Percentiles rank a stretch among this genome's conserved stretches.
phyloP scores from a whole-genome alignment of 2,113 vertebrate species.

The Scomber scombrus region DNA sequence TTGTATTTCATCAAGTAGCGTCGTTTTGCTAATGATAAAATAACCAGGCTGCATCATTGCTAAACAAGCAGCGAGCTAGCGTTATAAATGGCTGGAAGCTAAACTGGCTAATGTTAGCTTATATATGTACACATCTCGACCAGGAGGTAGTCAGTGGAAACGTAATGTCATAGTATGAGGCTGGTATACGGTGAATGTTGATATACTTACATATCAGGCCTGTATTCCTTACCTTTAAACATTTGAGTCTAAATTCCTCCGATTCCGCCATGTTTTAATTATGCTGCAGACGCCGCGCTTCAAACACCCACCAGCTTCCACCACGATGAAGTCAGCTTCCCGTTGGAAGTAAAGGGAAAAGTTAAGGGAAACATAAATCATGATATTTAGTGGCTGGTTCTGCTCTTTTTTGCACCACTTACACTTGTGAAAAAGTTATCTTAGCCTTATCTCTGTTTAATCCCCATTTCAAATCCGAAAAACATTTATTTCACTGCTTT shows the following conservation, averaged over 20 bases:
- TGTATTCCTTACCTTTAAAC: conserved; percentile 68
- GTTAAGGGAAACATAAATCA: too few species aligned
- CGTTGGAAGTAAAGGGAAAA: too few species aligned
- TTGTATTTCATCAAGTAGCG: rapidly evolving
- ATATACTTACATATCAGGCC: rapidly evolving
- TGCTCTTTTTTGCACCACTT: too few species aligned
- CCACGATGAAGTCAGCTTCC: too few species aligned
- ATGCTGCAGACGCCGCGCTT: conserved; percentile 71
- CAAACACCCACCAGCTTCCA: conserved; percentile 39
- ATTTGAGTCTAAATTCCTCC: conserved; percentile 76
- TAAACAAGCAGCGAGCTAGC: conserved; percentile 24
- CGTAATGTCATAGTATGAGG: neutral
- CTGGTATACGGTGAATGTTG: too few species aligned
- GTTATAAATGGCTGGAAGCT: conserved; percentile 4
- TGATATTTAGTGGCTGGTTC: too few species aligned
- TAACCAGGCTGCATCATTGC: neutral
- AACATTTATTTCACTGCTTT: too few species aligned
- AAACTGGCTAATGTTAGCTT: conserved; percentile 62
- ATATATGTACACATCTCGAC: conserved; percentile 30
- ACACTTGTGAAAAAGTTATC: too few species aligned
- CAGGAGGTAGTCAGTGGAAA: neutral
- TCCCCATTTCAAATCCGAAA: too few species aligned
- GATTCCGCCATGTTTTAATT: conserved; percentile 84
- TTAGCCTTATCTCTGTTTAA: too few species aligned
- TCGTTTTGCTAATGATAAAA: neutral